Evolutionary conservation across 1,140 invertebrate species (phyloP).

Genomic region (Brachystomella parvula): DNA sequence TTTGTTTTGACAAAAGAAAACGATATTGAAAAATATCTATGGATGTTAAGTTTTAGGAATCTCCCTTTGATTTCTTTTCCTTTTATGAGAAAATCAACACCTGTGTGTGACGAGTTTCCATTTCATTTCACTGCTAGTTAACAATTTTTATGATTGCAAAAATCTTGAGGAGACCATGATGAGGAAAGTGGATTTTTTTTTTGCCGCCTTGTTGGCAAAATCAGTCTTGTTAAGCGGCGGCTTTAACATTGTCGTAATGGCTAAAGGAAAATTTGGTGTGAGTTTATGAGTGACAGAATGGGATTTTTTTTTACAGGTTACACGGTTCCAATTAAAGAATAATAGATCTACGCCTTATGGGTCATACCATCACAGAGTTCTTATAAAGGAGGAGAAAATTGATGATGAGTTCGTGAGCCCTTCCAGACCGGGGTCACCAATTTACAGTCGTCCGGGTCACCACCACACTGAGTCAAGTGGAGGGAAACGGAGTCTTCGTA

Average conservation of each 20-base stretch:
- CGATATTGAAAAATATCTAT: no score
- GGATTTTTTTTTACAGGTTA: conserved; percentile 10
- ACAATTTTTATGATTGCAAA: no score
- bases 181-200: no score
- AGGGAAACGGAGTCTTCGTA: conserved; percentile 40
- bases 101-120: conserved; percentile 23
- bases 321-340: conserved; percentile 9
- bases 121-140: conserved; percentile 6
- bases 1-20: background rate
- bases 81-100: conserved; percentile 10
- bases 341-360: background rate
- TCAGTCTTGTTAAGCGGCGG: no score
- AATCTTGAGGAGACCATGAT: no score
- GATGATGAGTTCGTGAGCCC: conserved; percentile 42
- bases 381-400: conserved; percentile 46
- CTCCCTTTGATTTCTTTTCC: no score
- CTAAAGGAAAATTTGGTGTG: no score
- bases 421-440: conserved; percentile 11
- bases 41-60: background rate
- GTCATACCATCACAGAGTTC: conserved; percentile 13
- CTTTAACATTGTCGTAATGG: no score
- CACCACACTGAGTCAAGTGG: background rate
- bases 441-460: conserved; percentile 12
- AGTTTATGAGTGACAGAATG: no score
- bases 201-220: no score